Evolutionary conservation across 2,888 invertebrate genomes (phyloP).

Genomic region (Mythimna lalbum): DNA sequence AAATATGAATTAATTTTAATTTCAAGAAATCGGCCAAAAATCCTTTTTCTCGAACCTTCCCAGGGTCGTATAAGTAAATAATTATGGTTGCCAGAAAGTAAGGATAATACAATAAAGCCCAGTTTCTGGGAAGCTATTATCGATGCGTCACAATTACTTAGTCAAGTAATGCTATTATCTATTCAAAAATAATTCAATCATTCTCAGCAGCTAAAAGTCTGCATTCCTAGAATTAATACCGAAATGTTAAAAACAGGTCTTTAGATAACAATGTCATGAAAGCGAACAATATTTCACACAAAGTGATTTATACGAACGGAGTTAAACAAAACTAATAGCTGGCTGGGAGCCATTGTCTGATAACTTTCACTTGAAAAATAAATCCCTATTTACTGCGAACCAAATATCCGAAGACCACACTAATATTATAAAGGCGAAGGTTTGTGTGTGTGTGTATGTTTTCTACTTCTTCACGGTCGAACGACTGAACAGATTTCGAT

Average conservation of each 20-base stretch:
- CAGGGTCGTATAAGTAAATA: too few relatives aligned
- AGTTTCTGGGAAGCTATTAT: neutral
- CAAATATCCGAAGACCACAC: constrained; percentile 15
- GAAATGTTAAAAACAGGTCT: neutral
- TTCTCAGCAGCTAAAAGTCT: neutral
- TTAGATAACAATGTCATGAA: constrained; percentile 6
- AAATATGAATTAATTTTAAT: too few relatives aligned
- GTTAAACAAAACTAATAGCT: constrained; percentile 39
- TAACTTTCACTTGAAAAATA: constrained; percentile 43
- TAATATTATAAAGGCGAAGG: too few relatives aligned
- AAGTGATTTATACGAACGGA: constrained; percentile 39
- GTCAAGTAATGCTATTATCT: neutral
- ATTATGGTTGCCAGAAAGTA: too few relatives aligned
- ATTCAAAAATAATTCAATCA: neutral
- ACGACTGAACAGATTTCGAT: too few relatives aligned
- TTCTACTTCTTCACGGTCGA: too few relatives aligned
- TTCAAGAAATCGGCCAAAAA: too few relatives aligned
- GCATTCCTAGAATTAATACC: neutral
- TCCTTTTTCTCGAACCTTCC: too few relatives aligned
- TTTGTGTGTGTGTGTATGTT: too few relatives aligned
- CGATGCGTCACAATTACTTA: neutral
- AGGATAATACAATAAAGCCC: neutral
- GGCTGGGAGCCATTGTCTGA: constrained; percentile 51
- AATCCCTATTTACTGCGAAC: constrained; percentile 31
- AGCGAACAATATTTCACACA: constrained; percentile 29